Conservation (phyloP, 1,140 invertebrate genomes). For the Bacillus rossius region DNA sequence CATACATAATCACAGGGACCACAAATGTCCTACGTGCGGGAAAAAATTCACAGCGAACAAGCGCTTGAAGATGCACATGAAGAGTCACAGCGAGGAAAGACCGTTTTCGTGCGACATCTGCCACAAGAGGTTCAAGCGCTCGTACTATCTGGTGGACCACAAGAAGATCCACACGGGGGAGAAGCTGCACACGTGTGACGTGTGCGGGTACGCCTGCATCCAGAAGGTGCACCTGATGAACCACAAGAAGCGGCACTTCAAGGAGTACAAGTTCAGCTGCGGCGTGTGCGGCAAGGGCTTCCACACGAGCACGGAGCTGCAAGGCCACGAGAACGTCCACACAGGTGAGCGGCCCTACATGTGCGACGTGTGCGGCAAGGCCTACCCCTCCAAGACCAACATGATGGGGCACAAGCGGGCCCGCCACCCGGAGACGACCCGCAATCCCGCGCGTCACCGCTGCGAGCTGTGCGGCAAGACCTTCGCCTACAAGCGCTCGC, state of each 20-base stretch:
- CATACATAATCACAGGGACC: conserved; percentile 21
- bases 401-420: conserved; percentile 47
- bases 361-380: conserved; percentile 33
- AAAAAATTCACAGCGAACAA: conserved; percentile 44
- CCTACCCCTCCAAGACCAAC: conserved; percentile 36
- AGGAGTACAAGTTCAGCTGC: conserved; percentile 38
- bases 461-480: conserved; percentile 74
- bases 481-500: conserved; percentile 37
- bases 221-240: conserved; percentile 39
- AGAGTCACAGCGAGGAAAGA: conserved; percentile 29
- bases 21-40: conserved; percentile 34
- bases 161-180: conserved; percentile 37
- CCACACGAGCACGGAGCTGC: conserved; percentile 36
- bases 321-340: conserved; percentile 38
- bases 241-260: conserved; percentile 40
- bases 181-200: conserved; percentile 38
- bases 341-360: conserved; percentile 38
- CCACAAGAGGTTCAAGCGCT: conserved; percentile 25
- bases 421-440: conserved; percentile 46
- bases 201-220: conserved; percentile 39
- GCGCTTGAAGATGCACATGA: conserved; percentile 42
- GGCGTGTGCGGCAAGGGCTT: conserved; percentile 43
- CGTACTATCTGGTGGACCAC: conserved; percentile 41
- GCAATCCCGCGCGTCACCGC: conserved; percentile 51
- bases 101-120: conserved; percentile 14